Conservation (phyloP, 2,888 invertebrate genomes). For the Drosophila nr. perissopoda region DNA sequence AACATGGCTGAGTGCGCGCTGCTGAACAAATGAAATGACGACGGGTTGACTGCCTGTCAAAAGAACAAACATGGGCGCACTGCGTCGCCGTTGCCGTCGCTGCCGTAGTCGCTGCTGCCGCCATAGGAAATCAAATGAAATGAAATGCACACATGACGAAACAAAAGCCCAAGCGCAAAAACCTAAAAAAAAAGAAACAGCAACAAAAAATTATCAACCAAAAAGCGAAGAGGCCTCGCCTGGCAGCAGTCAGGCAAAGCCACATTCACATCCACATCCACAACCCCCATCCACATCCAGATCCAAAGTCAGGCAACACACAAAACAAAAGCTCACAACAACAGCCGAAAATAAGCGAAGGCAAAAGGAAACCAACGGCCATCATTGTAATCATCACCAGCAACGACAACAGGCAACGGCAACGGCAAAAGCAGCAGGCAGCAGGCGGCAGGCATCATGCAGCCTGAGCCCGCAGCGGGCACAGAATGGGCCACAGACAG, state of each 20-base stretch:
- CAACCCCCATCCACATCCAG: constrained; percentile 19
- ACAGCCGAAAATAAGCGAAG: constrained; percentile 55
- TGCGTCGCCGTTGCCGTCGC: constrained; percentile 45
- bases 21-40: constrained; percentile 83
- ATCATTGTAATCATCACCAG: constrained; percentile 80
- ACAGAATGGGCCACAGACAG: constrained; percentile 29
- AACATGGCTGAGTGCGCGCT: constrained; percentile 76
- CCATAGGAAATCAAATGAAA: constrained; percentile 81
- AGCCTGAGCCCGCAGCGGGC: constrained; percentile 23
- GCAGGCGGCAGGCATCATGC: constrained; percentile 11
- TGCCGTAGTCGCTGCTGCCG: constrained; percentile 48
- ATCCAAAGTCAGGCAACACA: constrained; percentile 30
- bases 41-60: constrained; percentile 85
- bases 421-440: constrained; percentile 39
- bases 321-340: constrained; percentile 70
- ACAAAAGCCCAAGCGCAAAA: constrained; percentile 72
- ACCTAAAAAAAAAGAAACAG: constrained; percentile 51
- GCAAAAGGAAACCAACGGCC: constrained; percentile 69
- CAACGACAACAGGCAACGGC: constrained; percentile 39
- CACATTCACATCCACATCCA: constrained; percentile 27
- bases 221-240: constrained; percentile 65
- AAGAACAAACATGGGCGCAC: constrained; percentile 84
- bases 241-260: constrained; percentile 44
- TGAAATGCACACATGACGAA: constrained; percentile 80
- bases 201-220: constrained; percentile 73